Evolutionary conservation across 2,797 vertebrate species (phyloP).

Genomic region (Diglossa cyanea): DNA sequence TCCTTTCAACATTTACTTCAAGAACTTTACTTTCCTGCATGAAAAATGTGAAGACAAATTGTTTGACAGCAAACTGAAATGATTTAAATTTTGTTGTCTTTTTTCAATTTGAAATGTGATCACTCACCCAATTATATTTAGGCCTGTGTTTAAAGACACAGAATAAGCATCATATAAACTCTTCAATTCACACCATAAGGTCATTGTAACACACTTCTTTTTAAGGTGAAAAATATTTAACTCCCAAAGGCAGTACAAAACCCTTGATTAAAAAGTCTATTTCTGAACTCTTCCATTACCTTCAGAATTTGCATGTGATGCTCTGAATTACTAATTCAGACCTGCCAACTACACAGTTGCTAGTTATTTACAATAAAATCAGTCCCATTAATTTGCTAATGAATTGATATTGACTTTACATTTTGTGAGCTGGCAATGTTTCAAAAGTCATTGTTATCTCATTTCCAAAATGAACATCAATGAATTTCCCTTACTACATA

Average conservation of each 20-base stretch:
- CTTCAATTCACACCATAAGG: not conserved
- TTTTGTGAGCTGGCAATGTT: constrained; percentile 33
- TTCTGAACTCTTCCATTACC: not conserved
- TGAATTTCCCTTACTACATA: constrained; percentile 18
- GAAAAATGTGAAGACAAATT: not conserved
- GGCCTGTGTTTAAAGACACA: not conserved
- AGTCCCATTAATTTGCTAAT: constrained; percentile 63
- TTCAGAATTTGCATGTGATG: not conserved
- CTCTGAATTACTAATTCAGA: not conserved
- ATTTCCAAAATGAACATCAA: constrained; percentile 51
- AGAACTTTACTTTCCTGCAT: not conserved
- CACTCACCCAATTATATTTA: not conserved
- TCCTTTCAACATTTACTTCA: not conserved
- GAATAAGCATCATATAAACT: not conserved
- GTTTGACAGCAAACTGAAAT: not conserved
- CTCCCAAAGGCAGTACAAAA: not conserved
- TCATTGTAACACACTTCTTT: not conserved
- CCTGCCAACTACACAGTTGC: not conserved
- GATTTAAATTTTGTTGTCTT: fast-evolving
- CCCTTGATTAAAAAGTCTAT: not conserved
- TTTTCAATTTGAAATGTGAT: not conserved
- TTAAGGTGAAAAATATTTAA: not conserved
- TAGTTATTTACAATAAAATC: constrained; percentile 59
- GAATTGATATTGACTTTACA: constrained; percentile 66
- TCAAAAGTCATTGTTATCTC: constrained; percentile 58